phyloP scores from a whole-genome alignment of 2,797 vertebrate genomes.

The Babyrousa celebensis region DNA sequence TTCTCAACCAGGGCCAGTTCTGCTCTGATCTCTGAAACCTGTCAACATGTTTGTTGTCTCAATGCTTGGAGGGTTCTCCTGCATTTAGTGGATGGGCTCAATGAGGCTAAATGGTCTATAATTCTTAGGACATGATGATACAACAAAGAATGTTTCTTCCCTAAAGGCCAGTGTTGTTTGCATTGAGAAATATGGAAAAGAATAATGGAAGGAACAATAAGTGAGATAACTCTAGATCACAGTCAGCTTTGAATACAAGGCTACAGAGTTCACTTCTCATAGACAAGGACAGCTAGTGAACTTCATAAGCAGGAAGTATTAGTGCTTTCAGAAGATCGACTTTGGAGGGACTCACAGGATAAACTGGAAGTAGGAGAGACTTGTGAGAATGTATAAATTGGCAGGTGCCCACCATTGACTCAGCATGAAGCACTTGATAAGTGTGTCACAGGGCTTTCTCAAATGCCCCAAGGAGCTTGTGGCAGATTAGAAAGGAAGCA shows the following conservation, averaged over 20 bases:
- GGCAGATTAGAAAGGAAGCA: constrained; percentile 3
- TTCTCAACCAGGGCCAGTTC: not conserved
- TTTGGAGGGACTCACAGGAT: not conserved
- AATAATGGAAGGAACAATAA: not conserved
- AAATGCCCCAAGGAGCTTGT: not conserved
- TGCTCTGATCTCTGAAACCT: not conserved
- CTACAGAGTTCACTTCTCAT: not conserved
- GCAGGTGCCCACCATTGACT: not conserved
- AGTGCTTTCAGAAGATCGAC: not conserved
- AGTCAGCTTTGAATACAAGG: not conserved
- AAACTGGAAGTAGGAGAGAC: not conserved
- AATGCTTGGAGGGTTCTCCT: not conserved
- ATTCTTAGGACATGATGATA: not conserved
- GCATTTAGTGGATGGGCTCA: not conserved
- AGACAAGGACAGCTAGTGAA: not conserved
- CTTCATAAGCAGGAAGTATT: not conserved
- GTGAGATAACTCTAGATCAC: not conserved
- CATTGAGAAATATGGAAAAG: constrained; percentile 27
- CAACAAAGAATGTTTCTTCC: not conserved
- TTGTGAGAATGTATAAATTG: not conserved
- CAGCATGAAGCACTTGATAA: not conserved
- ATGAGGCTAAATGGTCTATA: not conserved
- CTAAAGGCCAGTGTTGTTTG: not conserved
- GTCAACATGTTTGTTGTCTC: not conserved
- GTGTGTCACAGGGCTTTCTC: not conserved